Conservation (phyloP, 2,797 vertebrate species). For the Carduelis carduelis region DNA sequence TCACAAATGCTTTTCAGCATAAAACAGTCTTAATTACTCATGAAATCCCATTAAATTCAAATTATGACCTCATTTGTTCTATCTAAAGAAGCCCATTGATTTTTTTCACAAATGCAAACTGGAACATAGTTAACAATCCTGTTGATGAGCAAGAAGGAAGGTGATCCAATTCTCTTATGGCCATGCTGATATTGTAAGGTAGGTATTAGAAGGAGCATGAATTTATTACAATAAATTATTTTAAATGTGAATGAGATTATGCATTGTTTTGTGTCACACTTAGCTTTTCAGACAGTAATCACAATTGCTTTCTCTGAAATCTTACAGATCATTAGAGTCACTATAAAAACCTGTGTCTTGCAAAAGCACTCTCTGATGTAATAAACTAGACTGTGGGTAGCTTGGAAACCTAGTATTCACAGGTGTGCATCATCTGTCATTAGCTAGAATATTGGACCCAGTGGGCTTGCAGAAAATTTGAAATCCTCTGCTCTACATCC, state of each 20-base stretch:
- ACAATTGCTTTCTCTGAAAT: neutral
- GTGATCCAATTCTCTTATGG: accelerated
- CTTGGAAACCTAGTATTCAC: neutral
- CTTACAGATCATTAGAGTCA: neutral
- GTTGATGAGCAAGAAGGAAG: neutral
- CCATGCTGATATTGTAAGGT: neutral
- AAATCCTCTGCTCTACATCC: neutral
- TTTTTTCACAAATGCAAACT: conserved; percentile 1
- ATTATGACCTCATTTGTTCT: neutral
- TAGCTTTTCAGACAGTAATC: neutral
- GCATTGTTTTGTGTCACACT: neutral
- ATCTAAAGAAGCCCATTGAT: neutral
- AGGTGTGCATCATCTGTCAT: neutral
- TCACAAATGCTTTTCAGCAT: neutral
- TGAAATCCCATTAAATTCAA: conserved; percentile 18
- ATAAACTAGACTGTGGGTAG: neutral
- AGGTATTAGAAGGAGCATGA: neutral
- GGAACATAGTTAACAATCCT: neutral
- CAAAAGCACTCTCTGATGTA: neutral
- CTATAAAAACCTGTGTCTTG: neutral
- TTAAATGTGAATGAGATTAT: neutral
- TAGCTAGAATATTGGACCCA: neutral
- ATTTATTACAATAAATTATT: neutral
- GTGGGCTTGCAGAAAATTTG: neutral
- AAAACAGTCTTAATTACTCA: conserved; percentile 1